Evolutionary conservation across 2,113 vertebrate species (phyloP).

Genomic region (Melospiza melodia): DNA sequence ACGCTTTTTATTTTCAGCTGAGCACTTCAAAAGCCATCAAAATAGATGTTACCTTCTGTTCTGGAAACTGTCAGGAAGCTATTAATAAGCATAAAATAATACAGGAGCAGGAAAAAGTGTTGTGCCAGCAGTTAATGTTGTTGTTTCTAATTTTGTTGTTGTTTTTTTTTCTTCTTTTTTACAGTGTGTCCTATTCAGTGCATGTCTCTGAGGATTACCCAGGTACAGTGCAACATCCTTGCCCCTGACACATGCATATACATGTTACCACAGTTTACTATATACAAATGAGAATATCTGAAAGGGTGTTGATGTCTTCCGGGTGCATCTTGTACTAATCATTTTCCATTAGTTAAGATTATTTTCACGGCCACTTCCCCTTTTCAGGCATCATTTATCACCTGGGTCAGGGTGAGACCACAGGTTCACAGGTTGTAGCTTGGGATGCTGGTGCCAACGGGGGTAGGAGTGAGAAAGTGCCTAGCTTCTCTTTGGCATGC

Average conservation of each 20-base stretch:
- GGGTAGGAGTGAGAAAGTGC: background rate
- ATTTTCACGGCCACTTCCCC: background rate
- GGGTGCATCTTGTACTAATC: background rate
- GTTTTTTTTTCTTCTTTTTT: slow-evolving; percentile 2
- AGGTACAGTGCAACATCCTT: slow-evolving; percentile 76
- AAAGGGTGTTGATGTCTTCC: background rate
- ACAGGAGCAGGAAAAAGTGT: background rate
- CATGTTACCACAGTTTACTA: background rate
- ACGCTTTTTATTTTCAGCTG: background rate
- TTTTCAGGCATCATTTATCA: slow-evolving; percentile 8
- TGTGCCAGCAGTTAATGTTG: background rate
- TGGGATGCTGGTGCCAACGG: background rate
- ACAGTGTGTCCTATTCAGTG: slow-evolving; percentile 87
- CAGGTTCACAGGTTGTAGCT: background rate
- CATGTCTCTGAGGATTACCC: slow-evolving; percentile 91
- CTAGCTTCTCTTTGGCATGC: background rate
- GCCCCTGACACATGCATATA: background rate
- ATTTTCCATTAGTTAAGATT: background rate
- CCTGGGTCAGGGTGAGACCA: background rate
- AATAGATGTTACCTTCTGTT: slow-evolving; percentile 21
- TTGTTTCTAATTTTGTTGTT: slow-evolving; percentile 16
- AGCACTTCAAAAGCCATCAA: slow-evolving; percentile 34
- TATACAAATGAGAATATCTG: background rate
- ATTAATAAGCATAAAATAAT: slow-evolving; percentile 43
- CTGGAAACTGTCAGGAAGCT: background rate